Percentiles rank a stretch among this genome's conserved stretches.
Conservation (phyloP, 2,113 vertebrate species). For the Thinocorus orbignyianus region DNA sequence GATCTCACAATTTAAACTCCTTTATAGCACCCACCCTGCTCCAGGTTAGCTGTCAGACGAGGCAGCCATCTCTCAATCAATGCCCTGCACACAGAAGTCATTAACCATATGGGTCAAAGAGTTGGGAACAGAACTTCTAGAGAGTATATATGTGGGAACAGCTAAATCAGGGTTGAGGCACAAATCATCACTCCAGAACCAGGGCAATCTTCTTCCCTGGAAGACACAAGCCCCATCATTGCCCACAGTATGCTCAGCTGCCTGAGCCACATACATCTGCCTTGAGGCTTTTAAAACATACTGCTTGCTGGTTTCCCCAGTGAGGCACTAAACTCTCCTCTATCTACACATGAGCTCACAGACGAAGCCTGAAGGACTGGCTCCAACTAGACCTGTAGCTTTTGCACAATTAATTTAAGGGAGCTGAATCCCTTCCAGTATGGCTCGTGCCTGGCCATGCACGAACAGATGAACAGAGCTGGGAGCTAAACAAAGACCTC, state of each 20-base stretch:
- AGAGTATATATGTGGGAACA: neutral
- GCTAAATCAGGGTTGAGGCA: neutral
- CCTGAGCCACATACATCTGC: rapidly evolving
- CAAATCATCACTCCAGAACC: neutral
- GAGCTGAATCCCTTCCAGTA: neutral
- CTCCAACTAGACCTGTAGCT: neutral
- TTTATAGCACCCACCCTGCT: neutral
- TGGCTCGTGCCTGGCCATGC: neutral
- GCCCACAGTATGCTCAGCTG: neutral
- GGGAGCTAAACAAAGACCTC: neutral
- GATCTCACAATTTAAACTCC: neutral
- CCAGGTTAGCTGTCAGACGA: neutral
- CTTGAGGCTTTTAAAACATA: neutral
- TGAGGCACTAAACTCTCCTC: neutral
- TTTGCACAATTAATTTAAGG: neutral
- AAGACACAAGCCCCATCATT: neutral
- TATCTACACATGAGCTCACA: neutral
- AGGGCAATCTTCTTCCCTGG: neutral
- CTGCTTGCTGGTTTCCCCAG: neutral
- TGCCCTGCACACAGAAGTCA: neutral
- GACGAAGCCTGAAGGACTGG: neutral
- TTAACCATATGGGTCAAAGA: rapidly evolving
- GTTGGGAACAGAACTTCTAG: neutral
- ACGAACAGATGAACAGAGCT: neutral
- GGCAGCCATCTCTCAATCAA: neutral